A percentile compares a stretch with the other conserved stretches of the same genome.
Evolutionary conservation across 2,797 vertebrate species (phyloP).

Genomic region (Furcifer pardalis): DNA sequence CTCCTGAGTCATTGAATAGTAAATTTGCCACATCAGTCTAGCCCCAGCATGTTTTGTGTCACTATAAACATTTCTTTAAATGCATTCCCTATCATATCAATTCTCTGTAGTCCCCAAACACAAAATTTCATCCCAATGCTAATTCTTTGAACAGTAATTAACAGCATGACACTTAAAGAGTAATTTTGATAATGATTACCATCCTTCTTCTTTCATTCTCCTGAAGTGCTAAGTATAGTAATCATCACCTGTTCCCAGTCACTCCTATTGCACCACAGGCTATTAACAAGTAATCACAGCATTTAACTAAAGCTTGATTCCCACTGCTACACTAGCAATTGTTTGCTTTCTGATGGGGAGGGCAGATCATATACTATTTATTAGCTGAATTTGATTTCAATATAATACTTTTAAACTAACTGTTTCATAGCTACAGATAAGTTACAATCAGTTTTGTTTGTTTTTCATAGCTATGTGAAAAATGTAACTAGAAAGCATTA

Average conservation of each 20-base stretch:
- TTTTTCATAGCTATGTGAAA: not conserved
- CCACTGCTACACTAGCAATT: conserved; percentile 47
- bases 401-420: not conserved
- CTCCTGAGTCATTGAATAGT: conserved; percentile 1
- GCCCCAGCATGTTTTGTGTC: conserved; percentile 36
- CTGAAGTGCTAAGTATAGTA: conserved; percentile 57
- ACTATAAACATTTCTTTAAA: conserved; percentile 59
- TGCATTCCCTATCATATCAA: conserved; percentile 52
- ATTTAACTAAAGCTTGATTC: conserved; percentile 60
- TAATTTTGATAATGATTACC: conserved; percentile 63
- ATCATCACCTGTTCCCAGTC: conserved; percentile 63
- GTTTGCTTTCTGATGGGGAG: conserved; percentile 1
- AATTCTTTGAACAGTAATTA: conserved; percentile 68
- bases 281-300: conserved; percentile 51
- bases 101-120: conserved; percentile 50
- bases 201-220: conserved; percentile 49
- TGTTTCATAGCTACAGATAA: not conserved
- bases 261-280: conserved; percentile 45
- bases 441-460: not conserved
- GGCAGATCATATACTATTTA: conserved; percentile 15
- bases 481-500: not conserved
- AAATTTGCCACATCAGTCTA: conserved; percentile 25
- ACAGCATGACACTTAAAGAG: conserved; percentile 58
- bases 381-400: conserved; percentile 27
- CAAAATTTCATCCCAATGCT: conserved; percentile 63